These are phyloP conservation scores for Acanthaster planci DNA, from an alignment of 35 echinoderm and acorn worm genomes.

Conservation along the genomic window DNA sequence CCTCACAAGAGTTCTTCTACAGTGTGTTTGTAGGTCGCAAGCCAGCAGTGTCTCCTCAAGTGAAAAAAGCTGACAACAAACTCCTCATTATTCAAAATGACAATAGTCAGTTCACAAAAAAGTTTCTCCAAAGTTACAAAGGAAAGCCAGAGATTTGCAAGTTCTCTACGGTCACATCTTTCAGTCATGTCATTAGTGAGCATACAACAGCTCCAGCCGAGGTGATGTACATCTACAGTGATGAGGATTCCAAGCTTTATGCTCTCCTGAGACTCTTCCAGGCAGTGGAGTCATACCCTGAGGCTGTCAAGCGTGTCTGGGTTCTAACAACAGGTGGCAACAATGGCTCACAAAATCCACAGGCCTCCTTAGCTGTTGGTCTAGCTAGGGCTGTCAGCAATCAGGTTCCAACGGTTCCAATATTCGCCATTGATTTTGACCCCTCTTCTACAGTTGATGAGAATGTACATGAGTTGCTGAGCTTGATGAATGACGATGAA, in stretches of 20 bases:
- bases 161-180: background rate
- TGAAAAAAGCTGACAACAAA: background rate
- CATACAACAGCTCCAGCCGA: background rate
- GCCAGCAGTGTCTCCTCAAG: background rate
- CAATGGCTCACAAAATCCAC: background rate
- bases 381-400: conserved; percentile 33
- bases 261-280: conserved; percentile 28
- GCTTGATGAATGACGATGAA: background rate
- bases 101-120: background rate
- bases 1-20: conserved; percentile 76
- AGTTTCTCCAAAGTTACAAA: conserved; percentile 23
- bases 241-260: conserved; percentile 20
- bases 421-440: conserved; percentile 28
- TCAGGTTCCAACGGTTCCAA: conserved; percentile 33
- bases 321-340: conserved; percentile 34
- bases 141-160: conserved; percentile 1
- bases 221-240: conserved; percentile 37
- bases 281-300: conserved; percentile 33
- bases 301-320: conserved; percentile 33
- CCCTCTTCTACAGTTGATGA: background rate
- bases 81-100: conserved; percentile 4
- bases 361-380: conserved; percentile 23
- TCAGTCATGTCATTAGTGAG: background rate
- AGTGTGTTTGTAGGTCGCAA: conserved; percentile 70
- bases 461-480: conserved; percentile 29